A percentile compares a stretch with the other conserved stretches of the same genome.
phyloP scores from a whole-genome alignment of 1,140 invertebrate genomes.

The Palaemon carinicauda region DNA sequence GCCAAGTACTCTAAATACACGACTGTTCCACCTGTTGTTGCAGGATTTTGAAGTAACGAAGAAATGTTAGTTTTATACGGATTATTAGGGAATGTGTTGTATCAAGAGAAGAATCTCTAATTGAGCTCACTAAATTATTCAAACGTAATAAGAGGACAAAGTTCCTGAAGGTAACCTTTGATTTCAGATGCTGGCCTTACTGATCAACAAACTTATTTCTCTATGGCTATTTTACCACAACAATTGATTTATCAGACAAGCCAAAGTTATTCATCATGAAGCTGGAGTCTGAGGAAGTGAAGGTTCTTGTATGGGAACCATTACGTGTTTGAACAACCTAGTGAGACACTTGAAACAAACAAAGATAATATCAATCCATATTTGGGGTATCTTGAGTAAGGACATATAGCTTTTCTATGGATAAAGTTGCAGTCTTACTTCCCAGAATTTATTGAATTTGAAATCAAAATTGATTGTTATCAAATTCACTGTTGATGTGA shows the following conservation, averaged over 20 bases:
- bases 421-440: too few species aligned
- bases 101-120: neutral
- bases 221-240: neutral
- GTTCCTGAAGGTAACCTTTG: neutral
- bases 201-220: neutral
- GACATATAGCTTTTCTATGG: too few species aligned
- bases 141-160: neutral
- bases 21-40: neutral
- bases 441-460: too few species aligned
- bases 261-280: constrained; percentile 5
- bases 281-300: neutral
- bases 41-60: neutral
- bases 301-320: neutral
- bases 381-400: too few species aligned
- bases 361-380: neutral
- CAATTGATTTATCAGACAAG: neutral
- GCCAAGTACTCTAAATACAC: neutral
- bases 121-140: neutral
- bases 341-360: neutral
- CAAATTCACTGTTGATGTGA: too few species aligned
- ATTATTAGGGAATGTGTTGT: neutral
- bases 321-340: neutral
- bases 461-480: too few species aligned
- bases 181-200: neutral
- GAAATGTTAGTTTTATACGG: neutral